Conservation (phyloP, 2,888 invertebrate species). For the Drosophila anceps region DNA sequence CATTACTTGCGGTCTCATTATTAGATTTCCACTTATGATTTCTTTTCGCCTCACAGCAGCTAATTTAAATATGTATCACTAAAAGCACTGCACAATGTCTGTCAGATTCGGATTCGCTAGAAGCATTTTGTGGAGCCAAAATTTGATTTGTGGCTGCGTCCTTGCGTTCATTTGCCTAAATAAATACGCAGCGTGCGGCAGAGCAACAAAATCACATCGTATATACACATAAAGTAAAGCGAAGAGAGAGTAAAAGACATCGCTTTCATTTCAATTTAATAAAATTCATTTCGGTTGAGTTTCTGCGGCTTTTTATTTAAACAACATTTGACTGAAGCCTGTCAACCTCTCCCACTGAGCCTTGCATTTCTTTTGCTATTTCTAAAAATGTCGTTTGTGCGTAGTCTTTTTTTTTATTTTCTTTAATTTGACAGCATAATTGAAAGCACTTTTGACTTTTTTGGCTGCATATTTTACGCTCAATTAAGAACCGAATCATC, state of each 20-base stretch:
- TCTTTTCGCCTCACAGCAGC: slow-evolving; percentile 38
- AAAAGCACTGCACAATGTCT: slow-evolving; percentile 43
- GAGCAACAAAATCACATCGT: slow-evolving; percentile 16
- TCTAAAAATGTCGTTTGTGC: background rate
- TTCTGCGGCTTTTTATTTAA: slow-evolving; percentile 34
- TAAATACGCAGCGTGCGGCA: slow-evolving; percentile 35
- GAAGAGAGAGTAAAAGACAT: slow-evolving; percentile 14
- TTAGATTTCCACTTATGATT: slow-evolving; percentile 62
- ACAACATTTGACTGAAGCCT: slow-evolving; percentile 10
- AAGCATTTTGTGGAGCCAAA: slow-evolving; percentile 25
- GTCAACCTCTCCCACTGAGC: background rate
- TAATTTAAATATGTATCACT: slow-evolving; percentile 48
- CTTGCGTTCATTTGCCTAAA: slow-evolving; percentile 51
- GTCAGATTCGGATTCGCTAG: background rate
- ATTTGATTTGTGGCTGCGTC: slow-evolving; percentile 56
- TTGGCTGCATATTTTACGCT: slow-evolving; percentile 37
- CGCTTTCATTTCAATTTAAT: slow-evolving; percentile 47
- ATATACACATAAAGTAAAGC: background rate
- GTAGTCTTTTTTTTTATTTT: slow-evolving; percentile 2
- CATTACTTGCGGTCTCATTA: slow-evolving; percentile 44
- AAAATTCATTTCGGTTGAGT: slow-evolving; percentile 46
- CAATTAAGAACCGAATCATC: slow-evolving; percentile 52
- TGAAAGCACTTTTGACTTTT: slow-evolving; percentile 15
- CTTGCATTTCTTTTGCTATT: background rate
- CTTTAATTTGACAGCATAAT: slow-evolving; percentile 6